Evolutionary conservation across 2,113 vertebrate genomes (phyloP).

Genomic region (Serilophus lunatus): DNA sequence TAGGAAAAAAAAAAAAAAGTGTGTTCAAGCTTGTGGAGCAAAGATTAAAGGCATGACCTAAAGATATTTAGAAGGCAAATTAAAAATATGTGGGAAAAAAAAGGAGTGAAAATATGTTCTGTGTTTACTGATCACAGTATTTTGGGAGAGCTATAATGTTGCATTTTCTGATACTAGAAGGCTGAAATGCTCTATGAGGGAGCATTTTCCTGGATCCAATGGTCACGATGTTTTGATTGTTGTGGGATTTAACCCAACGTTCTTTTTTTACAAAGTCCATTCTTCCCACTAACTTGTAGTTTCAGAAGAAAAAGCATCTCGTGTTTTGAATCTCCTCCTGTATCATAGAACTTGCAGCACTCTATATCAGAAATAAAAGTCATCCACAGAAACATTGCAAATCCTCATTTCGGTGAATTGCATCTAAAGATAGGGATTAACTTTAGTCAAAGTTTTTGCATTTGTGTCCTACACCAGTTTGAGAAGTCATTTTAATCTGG

Average conservation of each 20-base stretch:
- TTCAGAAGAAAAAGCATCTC: not conserved
- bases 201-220: not conserved
- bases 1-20: not conserved
- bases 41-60: not conserved
- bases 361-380: not conserved
- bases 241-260: not conserved
- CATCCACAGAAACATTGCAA: not conserved
- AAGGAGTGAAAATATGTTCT: accelerated
- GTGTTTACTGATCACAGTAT: not conserved
- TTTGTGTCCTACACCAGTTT: not conserved
- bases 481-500: constrained; percentile 31
- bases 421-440: not conserved
- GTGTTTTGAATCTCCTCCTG: not conserved
- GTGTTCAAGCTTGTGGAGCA: not conserved
- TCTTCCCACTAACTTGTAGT: not conserved
- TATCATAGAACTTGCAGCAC: not conserved
- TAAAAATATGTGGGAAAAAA: not conserved
- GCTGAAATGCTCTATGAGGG: not conserved
- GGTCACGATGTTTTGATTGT: not conserved
- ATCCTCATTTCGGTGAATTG: not conserved
- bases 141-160: not conserved
- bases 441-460: constrained; percentile 7
- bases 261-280: not conserved
- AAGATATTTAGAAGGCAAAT: not conserved
- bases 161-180: not conserved